These are phyloP conservation scores for Nowickia ferox DNA, from an alignment of 2,888 invertebrate species.

Conservation along the genomic window DNA sequence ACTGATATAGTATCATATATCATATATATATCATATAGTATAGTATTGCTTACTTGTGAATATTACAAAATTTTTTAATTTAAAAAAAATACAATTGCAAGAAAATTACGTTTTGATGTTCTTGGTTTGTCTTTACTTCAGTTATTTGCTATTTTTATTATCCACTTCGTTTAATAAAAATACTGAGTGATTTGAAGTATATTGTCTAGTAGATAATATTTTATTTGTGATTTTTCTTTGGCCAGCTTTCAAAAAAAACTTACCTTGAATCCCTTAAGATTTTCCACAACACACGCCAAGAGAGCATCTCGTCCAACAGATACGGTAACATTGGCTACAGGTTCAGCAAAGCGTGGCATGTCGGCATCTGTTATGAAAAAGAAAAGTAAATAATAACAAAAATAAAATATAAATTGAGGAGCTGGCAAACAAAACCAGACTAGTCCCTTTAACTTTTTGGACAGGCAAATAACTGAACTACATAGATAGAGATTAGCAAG, in stretches of 20 bases:
- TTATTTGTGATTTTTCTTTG: slow-evolving; percentile 15
- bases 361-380: slow-evolving; percentile 77
- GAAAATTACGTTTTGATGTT: no score
- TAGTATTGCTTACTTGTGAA: no score
- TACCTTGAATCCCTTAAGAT: slow-evolving; percentile 93
- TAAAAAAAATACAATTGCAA: no score
- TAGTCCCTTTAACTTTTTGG: no score
- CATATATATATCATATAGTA: no score
- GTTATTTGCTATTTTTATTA: slow-evolving; percentile 38
- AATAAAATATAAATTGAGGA: no score
- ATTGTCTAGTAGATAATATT: not conserved
- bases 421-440: no score
- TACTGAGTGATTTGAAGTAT: no score
- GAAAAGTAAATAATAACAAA: not conserved
- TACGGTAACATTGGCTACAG: slow-evolving; percentile 95
- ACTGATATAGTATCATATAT: no score
- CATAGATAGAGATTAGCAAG: no score
- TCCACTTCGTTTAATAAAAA: not conserved
- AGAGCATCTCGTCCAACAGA: slow-evolving; percentile 94
- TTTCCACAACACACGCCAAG: slow-evolving; percentile 94
- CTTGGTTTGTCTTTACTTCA: slow-evolving; percentile 28
- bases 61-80: no score
- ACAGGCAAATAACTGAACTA: no score
- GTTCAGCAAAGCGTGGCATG: slow-evolving; percentile 93
- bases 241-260: slow-evolving; percentile 73